Evolutionary conservation across 1,140 invertebrate genomes (phyloP), one percentile per base, ranked within the genome.

Genomic region (Drosophila mauritiana): DNA sequence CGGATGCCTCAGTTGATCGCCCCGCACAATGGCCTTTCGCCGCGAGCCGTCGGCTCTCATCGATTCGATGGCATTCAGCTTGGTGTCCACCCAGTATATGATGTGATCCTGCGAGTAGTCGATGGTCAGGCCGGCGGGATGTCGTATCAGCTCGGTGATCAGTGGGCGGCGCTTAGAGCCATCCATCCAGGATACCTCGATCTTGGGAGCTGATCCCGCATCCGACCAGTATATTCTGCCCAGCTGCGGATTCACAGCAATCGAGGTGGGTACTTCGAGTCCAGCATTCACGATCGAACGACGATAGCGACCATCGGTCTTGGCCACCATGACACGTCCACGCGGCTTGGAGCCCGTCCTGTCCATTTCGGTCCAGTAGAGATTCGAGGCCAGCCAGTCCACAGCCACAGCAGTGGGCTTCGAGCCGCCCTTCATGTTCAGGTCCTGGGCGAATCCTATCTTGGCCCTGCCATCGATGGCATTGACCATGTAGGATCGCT

Each of bases 31-130:
- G 5, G 95, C 93, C 65, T 95, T 95, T 40, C 97, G 93, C 61
- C 96, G 95, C 0, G 94, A 94, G 1, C 98, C 98, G 92, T 99
- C 97, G 46, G 94, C 94, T 56, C 95, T 95, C 93, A 98, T 97
- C 13, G 95, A 95, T 90, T 99, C 98, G 63, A 99, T 99, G 0
- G 95, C 96, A 76, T 98, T 98, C 4, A 98, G 92, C 91, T 99
- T 99, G 0, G 96, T 96, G 92, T 99, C 99, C 0, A 96, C 97
- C 98, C 98, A 99, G 92, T 98, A 99, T 2, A 99, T 93, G 0
- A 96, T 94, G 83, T 98, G 97, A 61, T 97, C 96, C 95, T 97
- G 97, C 0, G 96, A 95, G 80, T 96, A 97, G 91, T 99, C 98
- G 25, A 99, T 96, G 0, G 97, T 94, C 0, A 99, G 86, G 0